Base-by-base conservation (phyloP, 2,113 vertebrate species). In the Porphyrio hochstetteri region DNA sequence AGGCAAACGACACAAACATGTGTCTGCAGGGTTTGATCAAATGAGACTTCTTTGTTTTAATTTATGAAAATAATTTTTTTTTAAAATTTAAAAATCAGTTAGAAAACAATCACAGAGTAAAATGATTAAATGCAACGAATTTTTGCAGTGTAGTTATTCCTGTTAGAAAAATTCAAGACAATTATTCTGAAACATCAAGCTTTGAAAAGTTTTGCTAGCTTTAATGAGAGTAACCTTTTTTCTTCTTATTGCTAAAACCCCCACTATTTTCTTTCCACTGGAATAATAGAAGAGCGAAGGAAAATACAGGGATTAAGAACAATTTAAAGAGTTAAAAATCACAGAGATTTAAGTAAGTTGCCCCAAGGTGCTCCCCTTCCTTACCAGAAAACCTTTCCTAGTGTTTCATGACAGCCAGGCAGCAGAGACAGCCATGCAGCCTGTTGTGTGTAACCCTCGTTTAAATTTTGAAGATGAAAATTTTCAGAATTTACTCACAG, bases 391-490 rank as follows among this genome's bases (percentile, higher is more conserved):
- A 84, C 3, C 16, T 29, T 52, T 83, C 14, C 10, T 9, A 53
- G 18, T 6, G 9, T 87, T 93, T 77, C 20, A 14, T 9, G 63
- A 25, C 33, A 78, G 27, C 27, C 61, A 76, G 24, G 35, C 52
- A 95, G 42, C 59, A 87, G 44, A 86, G 94, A 80, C n/a, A 82
- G 78, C n/a, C 31, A 5, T 38, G 57, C 59, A 85, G 33, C 46
- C 23, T 80, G 21, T 53, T 74, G 13, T 68, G 11, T 65, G 36
- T 83, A 59, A 68, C 74, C 38, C 28, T n/a, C 17, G 42, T 76
- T 90, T 92, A 69, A 85, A 81, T 90, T 81, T 57, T 92, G 53
- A 74, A 86, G 88, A 95, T 82, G 82, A 86, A 94, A 65, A 79
- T 92, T 82, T 82, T 93, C 21, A 36, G 29, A 74, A 93, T 79